Conservation (phyloP, 2,797 vertebrate species). For the Linurgus olivaceus region DNA sequence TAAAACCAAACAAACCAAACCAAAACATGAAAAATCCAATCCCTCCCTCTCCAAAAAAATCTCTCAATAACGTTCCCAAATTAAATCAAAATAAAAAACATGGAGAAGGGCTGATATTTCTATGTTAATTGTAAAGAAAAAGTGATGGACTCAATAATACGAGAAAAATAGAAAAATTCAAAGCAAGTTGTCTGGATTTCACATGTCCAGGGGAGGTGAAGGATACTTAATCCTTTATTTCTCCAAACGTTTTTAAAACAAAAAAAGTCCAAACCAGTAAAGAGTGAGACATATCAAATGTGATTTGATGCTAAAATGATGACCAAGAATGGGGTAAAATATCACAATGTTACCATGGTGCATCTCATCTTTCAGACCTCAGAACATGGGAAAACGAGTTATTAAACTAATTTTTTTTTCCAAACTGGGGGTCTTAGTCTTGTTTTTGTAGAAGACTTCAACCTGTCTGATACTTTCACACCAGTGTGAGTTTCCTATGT, state of each 20-base stretch:
- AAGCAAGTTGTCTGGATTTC: neutral
- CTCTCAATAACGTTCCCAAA: too few species aligned
- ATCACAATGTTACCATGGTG: rapidly evolving
- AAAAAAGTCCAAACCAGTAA: neutral
- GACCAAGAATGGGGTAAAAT: neutral
- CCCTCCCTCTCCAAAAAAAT: neutral
- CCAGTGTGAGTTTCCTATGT: neutral
- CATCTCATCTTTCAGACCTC: neutral
- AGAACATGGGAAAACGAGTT: rapidly evolving
- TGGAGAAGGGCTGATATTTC: neutral
- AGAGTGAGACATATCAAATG: neutral
- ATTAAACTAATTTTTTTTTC: neutral
- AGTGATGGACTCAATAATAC: neutral
- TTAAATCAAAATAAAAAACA: neutral
- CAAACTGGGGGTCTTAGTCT: neutral
- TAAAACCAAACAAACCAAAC: neutral
- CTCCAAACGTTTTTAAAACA: neutral
- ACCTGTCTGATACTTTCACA: neutral
- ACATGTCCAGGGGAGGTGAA: neutral
- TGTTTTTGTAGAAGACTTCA: neutral
- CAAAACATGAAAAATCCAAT: neutral
- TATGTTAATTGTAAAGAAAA: neutral
- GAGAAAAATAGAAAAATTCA: neutral
- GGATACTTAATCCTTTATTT: neutral
- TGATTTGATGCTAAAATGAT: neutral